A percentile compares a stretch with the other conserved stretches of the same genome.
These are phyloP conservation scores for Drepana falcataria DNA, from an alignment of 2,888 invertebrate species.

Conservation along the genomic window DNA sequence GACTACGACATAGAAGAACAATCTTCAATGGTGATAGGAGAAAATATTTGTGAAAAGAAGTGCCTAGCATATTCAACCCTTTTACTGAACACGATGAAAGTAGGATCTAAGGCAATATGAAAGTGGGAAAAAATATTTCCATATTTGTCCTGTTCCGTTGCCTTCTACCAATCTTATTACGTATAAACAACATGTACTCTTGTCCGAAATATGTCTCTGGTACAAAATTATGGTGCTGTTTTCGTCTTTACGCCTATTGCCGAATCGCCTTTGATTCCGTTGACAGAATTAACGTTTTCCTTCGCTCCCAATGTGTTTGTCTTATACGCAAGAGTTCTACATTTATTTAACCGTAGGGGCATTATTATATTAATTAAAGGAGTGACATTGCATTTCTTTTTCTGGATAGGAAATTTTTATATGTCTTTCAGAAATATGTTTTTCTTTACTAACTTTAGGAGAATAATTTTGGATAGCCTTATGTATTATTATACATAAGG, in stretches of 20 bases:
- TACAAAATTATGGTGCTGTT: conserved; percentile 55
- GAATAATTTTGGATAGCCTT: neutral
- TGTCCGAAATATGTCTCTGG: conserved; percentile 30
- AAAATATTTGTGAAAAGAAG: neutral
- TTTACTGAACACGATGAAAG: conserved; percentile 13
- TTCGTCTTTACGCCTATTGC: conserved; percentile 31
- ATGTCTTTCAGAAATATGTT: neutral
- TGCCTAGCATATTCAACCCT: conserved; percentile 22
- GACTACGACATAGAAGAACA: too few relatives aligned
- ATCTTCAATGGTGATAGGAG: neutral
- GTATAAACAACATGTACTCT: conserved; percentile 30
- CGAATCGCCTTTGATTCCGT: conserved; percentile 20
- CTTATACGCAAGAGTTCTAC: neutral
- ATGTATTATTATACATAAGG: too few relatives aligned
- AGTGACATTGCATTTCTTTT: too few relatives aligned
- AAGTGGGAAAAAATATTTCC: conserved; percentile 19
- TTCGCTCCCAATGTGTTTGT: conserved; percentile 5
- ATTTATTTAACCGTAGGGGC: neutral
- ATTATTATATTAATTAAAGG: too few relatives aligned
- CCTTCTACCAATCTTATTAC: conserved; percentile 24
- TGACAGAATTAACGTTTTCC: conserved; percentile 15
- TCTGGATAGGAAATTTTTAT: too few relatives aligned
- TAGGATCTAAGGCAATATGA: conserved; percentile 14
- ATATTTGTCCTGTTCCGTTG: conserved; percentile 23
- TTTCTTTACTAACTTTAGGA: neutral